Evolutionary conservation across 1,140 invertebrate species (phyloP), one percentile per base, ranked within the genome.

Genomic region (Halictus rubicundus): DNA sequence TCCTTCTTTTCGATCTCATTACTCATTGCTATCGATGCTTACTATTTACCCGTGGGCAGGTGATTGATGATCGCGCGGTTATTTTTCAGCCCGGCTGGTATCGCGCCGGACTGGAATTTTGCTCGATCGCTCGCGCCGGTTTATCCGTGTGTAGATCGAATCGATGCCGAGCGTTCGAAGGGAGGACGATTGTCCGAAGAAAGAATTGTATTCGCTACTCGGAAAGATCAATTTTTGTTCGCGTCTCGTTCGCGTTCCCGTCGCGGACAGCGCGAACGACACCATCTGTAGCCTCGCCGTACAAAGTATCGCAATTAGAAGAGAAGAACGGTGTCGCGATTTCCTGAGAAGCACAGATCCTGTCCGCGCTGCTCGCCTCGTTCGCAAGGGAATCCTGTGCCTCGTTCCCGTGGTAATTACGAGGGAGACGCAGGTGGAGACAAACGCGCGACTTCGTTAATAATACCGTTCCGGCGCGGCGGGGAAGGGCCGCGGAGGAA

Each of bases 381-480:
- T 21, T 57, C 25, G 12, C n/a, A 27, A 39, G 25, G 27, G 12
- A 16, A 27, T 19, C 19, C n/a, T 3, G 60, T 46, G 64, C 64
- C 60, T 46, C 59, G 16, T 27, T 32, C 10, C 16, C 6, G 42
- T 57, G 9, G 57, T 64, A 80, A 70, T 83, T 80, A 71, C 64
- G 32, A 23, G 57, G 39, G 23, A 14, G 57, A 42, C n/a, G 73
- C 65, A 68, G 68, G 71, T 68, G 68, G 54, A 68, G 52, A 84
- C 74, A 70, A 76, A 54, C 49, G 32, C 61, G 61, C 60, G 70
- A 73, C 32, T 69, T 79, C 73, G 78, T 84, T 84, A 86, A 73
- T 81, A 79, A 84, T 81, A 79, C 81, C 69, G 66, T 76, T 72
- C 71, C 9, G 23, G 12, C 32, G 23, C 32, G 60, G 3, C 32